Evolutionary conservation across 2,113 vertebrate species (phyloP), one percentile per base, ranked within the genome.

Genomic region (Prinia subflava): DNA sequence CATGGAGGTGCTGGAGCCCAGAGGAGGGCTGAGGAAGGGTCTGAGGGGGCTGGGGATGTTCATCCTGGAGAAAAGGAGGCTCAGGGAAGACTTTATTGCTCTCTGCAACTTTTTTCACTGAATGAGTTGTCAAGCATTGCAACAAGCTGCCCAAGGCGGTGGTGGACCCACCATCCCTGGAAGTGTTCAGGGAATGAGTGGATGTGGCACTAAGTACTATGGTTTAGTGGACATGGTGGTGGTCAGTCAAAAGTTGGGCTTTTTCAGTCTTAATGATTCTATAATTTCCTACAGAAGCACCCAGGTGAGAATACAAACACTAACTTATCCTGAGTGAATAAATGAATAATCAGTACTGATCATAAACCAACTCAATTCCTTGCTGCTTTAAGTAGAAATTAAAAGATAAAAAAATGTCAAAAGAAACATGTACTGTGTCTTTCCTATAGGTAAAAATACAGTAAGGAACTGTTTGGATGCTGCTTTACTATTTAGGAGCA

Each of bases 141-240:
- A 44, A 77, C 17, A 33, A 18, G 53, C 37, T 68, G 27, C 22
- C 62, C 53, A 37, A 49, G 27, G 21, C 59, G 9, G 14, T 22
- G 25, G 14, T 44, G 44, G 9, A 22, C 44, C 35, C 52, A 31
- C 14, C 21, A 15, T 21, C 6, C 25, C 31, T 52, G 44, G 37
- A 68, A 52, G 14, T 4, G 9, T 27, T 59, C 7, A 7, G 17
- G 62, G 37, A 68, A 31, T 37, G 16, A 27, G 20, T 31, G 44
- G 31, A 59, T 0, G 0, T 35, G 52, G 31, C 25, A 37, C 44
- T 42, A 35, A 35, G 20, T 4, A 11, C 13, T 17, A 5, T 14
- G 11, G 25, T 67, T 39, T 50, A 59, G 13, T 10, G 59, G 37
- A 31, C 17, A 15, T 1, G 3, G 44, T 50, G 25, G 17, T 15